Evolutionary conservation across 2,888 invertebrate species (phyloP).

Genomic region (Heliothis peltigera): DNA sequence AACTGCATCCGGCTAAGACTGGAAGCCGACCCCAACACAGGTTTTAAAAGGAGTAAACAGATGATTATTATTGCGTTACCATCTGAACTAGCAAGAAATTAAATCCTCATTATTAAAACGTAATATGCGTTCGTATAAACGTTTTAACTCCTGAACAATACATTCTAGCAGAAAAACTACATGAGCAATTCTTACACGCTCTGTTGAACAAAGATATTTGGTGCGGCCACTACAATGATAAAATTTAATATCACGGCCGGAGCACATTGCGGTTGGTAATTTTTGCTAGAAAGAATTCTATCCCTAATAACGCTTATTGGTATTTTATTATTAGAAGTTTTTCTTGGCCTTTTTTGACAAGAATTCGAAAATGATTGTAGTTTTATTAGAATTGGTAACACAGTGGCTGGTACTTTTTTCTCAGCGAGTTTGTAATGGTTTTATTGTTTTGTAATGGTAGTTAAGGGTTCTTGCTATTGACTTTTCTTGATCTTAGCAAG

Average conservation of each 20-base stretch:
- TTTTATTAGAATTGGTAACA: slow-evolving; percentile 49
- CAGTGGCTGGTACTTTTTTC: slow-evolving; percentile 28
- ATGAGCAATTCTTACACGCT: slow-evolving; percentile 68
- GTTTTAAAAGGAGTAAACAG: too few relatives aligned
- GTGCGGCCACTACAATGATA: slow-evolving; percentile 75
- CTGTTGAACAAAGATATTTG: slow-evolving; percentile 82
- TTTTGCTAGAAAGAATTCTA: slow-evolving; percentile 71
- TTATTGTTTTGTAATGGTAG: background rate
- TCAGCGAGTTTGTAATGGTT: slow-evolving; percentile 39
- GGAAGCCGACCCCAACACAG: too few relatives aligned
- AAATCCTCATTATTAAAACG: slow-evolving; percentile 44
- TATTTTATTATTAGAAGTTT: slow-evolving; percentile 68
- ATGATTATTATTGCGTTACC: background rate
- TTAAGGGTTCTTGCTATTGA: background rate
- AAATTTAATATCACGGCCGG: slow-evolving; percentile 80
- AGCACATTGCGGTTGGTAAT: slow-evolving; percentile 65
- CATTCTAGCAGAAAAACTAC: slow-evolving; percentile 73
- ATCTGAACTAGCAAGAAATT: slow-evolving; percentile 21
- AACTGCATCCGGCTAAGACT: too few relatives aligned
- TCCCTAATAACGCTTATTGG: slow-evolving; percentile 72
- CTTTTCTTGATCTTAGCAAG: too few relatives aligned
- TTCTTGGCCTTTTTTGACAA: slow-evolving; percentile 23
- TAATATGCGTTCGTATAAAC: slow-evolving; percentile 40
- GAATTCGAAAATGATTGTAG: slow-evolving; percentile 54
- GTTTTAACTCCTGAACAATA: slow-evolving; percentile 56